Percentiles rank a stretch among this genome's conserved stretches.
These are phyloP conservation scores for Drosophila prosaltans DNA, from an alignment of 1,140 invertebrate genomes.

Conservation along the genomic window DNA sequence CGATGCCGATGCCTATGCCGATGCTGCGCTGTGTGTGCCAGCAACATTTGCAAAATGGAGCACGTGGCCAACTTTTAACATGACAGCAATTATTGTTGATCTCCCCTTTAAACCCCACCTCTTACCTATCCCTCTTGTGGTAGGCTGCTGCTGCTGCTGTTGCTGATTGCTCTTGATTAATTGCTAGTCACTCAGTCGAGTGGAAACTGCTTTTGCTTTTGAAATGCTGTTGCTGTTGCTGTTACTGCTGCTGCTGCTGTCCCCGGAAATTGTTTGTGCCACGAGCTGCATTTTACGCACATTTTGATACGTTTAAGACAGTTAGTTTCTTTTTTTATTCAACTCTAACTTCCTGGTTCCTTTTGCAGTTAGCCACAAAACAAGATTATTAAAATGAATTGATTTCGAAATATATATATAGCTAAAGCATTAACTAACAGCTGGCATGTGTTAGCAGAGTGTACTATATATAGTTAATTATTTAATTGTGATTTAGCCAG, in stretches of 20 bases:
- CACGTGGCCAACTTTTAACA: constrained; percentile 58
- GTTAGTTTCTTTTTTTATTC: constrained; percentile 12
- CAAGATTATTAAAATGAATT: not conserved
- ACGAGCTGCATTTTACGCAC: constrained; percentile 64
- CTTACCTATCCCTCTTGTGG: too few relatives aligned
- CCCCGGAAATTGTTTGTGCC: constrained; percentile 75
- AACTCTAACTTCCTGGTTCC: constrained; percentile 37
- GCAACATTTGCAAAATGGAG: constrained; percentile 65
- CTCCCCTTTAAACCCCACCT: not conserved
- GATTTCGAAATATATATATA: not conserved
- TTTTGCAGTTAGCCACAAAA: not conserved
- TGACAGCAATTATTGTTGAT: constrained; percentile 52
- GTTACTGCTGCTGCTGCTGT: constrained; percentile 31
- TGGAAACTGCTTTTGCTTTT: constrained; percentile 52
- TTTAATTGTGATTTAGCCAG: too few relatives aligned
- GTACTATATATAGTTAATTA: too few relatives aligned
- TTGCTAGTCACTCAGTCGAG: constrained; percentile 75
- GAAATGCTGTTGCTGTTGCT: constrained; percentile 25
- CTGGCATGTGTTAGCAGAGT: too few relatives aligned
- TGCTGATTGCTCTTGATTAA: constrained; percentile 78
- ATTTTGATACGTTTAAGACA: constrained; percentile 39
- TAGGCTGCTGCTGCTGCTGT: constrained; percentile 22
- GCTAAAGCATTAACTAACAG: too few relatives aligned
- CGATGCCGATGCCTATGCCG: constrained; percentile 46
- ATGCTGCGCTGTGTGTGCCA: constrained; percentile 56